Conservation (phyloP, 2,113 vertebrate genomes). For the Rostratula benghalensis region DNA sequence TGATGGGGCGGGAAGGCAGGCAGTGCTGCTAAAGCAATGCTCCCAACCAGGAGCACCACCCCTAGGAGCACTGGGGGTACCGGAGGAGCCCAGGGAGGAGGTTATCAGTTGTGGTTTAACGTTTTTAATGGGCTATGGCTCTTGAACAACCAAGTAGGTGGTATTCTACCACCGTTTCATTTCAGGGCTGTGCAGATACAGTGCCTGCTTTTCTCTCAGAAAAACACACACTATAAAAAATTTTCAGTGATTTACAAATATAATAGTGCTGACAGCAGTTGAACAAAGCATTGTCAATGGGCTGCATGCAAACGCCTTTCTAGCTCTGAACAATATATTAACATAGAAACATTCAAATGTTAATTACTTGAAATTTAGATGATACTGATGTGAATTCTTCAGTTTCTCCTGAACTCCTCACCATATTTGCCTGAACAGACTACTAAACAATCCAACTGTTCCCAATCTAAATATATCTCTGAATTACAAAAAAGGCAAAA, state of each 20-base stretch:
- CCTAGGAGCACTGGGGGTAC: background rate
- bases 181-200: background rate
- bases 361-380: constrained; percentile 33
- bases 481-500: background rate
- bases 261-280: background rate
- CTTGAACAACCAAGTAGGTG: background rate
- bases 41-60: background rate
- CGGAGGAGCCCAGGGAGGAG: background rate
- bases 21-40: background rate
- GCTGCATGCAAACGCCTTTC: background rate
- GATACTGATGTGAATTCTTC: constrained; percentile 29
- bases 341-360: constrained; percentile 44
- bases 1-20: background rate
- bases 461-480: background rate
- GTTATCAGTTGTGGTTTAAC: background rate
- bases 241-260: background rate
- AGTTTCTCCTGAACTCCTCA: constrained; percentile 16
- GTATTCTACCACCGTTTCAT: background rate
- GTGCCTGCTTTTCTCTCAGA: background rate
- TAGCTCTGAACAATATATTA: background rate
- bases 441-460: constrained; percentile 1
- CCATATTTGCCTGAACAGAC: background rate
- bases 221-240: background rate
- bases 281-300: background rate
- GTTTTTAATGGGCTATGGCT: background rate